Evolutionary conservation across 1,140 invertebrate species (phyloP).

Genomic region (Aporrectodea caliginosa): DNA sequence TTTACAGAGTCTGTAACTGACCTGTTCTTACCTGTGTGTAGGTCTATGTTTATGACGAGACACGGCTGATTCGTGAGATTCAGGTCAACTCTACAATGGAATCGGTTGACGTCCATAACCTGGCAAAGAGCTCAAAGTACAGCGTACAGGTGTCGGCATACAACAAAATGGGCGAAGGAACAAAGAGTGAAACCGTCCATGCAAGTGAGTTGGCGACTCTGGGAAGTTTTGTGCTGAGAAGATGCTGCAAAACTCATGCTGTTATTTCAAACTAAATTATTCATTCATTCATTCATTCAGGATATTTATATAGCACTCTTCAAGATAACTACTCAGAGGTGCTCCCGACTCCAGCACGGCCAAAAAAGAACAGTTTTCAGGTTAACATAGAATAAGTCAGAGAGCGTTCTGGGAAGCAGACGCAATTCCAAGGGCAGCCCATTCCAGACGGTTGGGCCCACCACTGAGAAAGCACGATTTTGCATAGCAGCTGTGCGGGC

Average conservation of each 20-base stretch:
- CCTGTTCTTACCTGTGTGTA: constrained; percentile 39
- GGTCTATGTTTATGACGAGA: constrained; percentile 66
- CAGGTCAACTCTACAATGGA: constrained; percentile 69
- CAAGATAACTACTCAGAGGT: too few relatives aligned
- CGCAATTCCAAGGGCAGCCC: too few relatives aligned
- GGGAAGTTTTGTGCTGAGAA: not conserved
- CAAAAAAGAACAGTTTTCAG: too few relatives aligned
- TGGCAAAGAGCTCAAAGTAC: constrained; percentile 67
- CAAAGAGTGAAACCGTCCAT: constrained; percentile 43
- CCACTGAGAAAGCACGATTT: too few relatives aligned
- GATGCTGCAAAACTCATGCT: not conserved
- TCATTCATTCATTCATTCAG: constrained; percentile 3
- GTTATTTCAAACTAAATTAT: not conserved
- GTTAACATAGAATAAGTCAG: too few relatives aligned
- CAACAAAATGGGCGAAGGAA: constrained; percentile 58
- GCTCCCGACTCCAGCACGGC: too few relatives aligned
- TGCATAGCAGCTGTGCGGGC: too few relatives aligned
- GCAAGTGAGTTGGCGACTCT: constrained; percentile 40
- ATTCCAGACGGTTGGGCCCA: too few relatives aligned
- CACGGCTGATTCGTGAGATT: constrained; percentile 67
- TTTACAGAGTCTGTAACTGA: not conserved
- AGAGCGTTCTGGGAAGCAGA: too few relatives aligned
- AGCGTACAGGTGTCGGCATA: constrained; percentile 70
- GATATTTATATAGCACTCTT: too few relatives aligned
- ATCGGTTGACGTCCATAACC: constrained; percentile 43